Evolutionary conservation across 2,797 vertebrate species (phyloP), one percentile per base, ranked within the genome.

Genomic region (Ctenopoma kingsleyae): DNA sequence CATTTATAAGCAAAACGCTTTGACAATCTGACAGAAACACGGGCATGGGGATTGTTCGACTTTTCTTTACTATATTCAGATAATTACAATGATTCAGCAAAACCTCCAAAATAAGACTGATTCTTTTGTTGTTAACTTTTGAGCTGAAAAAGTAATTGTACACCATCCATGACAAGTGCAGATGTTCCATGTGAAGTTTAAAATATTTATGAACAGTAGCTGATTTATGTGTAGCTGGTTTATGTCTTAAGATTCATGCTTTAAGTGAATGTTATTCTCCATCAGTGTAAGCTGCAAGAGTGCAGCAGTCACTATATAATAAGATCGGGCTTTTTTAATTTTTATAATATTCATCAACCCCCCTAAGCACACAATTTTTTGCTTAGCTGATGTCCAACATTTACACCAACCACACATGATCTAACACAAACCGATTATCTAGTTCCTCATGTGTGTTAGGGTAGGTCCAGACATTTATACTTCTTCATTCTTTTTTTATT

Each of bases 21-120:
- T 86, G 88, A 92, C 91, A 90, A 90, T 92, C 88, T 83, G 83
- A 85, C 62, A 60, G 59, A 53, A 67, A 84, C 47, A 69, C 54
- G 43, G 41, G 55, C 59, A 58, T 15, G 47, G 35, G 54, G 47
- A 36, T 71, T 47, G 38, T 25, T 46, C n/a, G 54, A 47, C 55
- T 43, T 8, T 43, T 11, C 12, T 50, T 71, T 35, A 32, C 5
- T 58, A 7, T 54, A 30, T 46, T 53, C 36, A 52, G 54, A 70
- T 43, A 19, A 43, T 63, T 6, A 16, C 32, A 8, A 25, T 12
- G 51, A 49, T 35, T 49, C 51, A 47, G 25, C 20, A 22, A 47
- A 55, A 54, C 49, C 30, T 46, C 22, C 25, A 11, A 61, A 69
- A 80, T 54, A 47, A 70, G 67, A 59, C n/a, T 8, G 55, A 71